Base-by-base conservation (phyloP, 2,888 invertebrate genomes). In the Galeruca laticollis region DNA sequence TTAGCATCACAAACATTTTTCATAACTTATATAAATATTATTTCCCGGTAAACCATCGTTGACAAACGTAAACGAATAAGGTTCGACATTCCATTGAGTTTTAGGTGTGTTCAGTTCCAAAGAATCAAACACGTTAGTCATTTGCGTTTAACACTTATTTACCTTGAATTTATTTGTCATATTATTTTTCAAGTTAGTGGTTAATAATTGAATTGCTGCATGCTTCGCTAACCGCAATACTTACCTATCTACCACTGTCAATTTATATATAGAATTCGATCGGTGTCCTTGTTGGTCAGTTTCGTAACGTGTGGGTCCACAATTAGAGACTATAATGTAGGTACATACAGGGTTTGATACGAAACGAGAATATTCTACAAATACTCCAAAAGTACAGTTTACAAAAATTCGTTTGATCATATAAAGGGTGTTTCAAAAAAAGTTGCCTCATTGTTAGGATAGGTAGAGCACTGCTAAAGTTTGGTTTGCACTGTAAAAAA, bases 101-200 rank as follows among this genome's bases (percentile, higher is more conserved):
- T 52, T 21, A 52, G 52, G 52, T 20, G 52, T 52, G 52, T 11
- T 43, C 21, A 26, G n/a, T 52, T 52, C 52, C n/a, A 52, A 52
- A 52, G 52, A 52, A 52, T 13, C 52, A n/a, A 13, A 52, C 18
- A 15, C 15, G 13, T 52, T 52, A 21, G 52, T 52, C 52, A 52
- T 52, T 20, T 21, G n/a, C 1, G n/a, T n/a, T 43, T 43, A 13
- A 43, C 43, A 43, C 26, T 52, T 52, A 52, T 52, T 52, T 52
- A 52, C 52, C 52, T 52, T 52, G 52, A 52, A 20, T 52, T 52
- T 52, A 52, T 52, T 52, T 52, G 52, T 52, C 52, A 52, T 52
- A 52, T 52, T 18, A 49, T 49, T 20, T 49, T 20, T 49, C 20
- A 49, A 10, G 20, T 49, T 52, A 52, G 52, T 20, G 26, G 52